Conservation (phyloP, 2,797 vertebrate genomes). For the Rallus crepitans region DNA sequence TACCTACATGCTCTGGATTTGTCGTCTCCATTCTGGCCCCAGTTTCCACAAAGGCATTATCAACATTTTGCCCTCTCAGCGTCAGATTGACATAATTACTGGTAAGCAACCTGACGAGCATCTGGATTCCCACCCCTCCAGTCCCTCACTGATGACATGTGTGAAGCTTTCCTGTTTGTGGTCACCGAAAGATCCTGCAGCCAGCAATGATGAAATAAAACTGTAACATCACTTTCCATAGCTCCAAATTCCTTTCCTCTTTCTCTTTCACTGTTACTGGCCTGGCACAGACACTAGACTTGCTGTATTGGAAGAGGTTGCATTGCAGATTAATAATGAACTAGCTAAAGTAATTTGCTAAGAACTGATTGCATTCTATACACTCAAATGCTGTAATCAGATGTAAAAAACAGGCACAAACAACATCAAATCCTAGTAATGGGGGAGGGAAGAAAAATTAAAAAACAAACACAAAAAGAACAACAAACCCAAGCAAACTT, state of each 20-base stretch:
- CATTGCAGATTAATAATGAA: neutral
- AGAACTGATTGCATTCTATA: neutral
- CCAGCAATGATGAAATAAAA: neutral
- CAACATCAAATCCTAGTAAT: neutral
- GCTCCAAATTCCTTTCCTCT: neutral
- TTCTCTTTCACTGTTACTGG: neutral
- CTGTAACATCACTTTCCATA: neutral
- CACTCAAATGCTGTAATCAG: neutral
- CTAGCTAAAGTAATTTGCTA: neutral
- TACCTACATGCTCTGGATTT: neutral
- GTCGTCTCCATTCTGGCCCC: neutral
- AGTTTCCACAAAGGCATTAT: neutral
- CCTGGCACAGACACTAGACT: neutral
- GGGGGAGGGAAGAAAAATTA: accelerated
- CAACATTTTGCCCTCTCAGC: neutral
- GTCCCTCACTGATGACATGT: neutral
- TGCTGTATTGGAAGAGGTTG: neutral
- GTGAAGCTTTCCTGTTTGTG: neutral
- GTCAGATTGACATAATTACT: neutral
- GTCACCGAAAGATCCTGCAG: neutral
- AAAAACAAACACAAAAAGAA: neutral
- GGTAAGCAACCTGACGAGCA: neutral
- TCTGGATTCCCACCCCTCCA: neutral
- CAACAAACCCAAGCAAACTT: neutral
- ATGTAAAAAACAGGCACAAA: neutral